phyloP scores from a whole-genome alignment of 2,113 vertebrate species.

The Ceyx margarethae region DNA sequence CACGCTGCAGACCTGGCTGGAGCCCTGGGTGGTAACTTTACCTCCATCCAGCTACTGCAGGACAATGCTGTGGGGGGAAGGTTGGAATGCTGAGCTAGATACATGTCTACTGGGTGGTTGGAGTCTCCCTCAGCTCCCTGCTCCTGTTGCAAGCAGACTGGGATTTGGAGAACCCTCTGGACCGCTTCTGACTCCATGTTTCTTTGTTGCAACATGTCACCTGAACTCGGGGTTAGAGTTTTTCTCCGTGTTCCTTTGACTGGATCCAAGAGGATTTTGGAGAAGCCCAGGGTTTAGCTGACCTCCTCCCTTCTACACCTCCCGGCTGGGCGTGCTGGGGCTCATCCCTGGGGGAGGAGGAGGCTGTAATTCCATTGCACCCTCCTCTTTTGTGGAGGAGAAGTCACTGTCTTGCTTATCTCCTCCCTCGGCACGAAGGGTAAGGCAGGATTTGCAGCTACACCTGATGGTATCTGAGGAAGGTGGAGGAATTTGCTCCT shows the following conservation, averaged over 20 bases:
- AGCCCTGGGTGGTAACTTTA: not conserved
- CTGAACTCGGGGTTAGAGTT: not conserved
- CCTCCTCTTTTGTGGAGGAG: conserved; percentile 41
- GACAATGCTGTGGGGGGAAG: not conserved
- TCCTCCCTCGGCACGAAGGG: not conserved
- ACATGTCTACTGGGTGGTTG: not conserved
- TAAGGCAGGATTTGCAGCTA: conserved; percentile 54
- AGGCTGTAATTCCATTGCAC: conserved; percentile 13
- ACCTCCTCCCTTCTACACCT: not conserved
- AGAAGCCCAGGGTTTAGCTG: not conserved
- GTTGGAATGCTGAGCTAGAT: not conserved
- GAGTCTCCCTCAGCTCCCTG: not conserved
- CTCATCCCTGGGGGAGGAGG: not conserved
- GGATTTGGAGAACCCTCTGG: not conserved
- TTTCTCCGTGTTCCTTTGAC: not conserved
- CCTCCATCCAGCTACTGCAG: not conserved
- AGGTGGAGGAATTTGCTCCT: conserved; percentile 63
- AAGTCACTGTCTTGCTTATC: conserved; percentile 50
- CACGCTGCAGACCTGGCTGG: not conserved
- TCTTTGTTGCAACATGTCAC: not conserved
- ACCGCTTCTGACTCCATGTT: not conserved
- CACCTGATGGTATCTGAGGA: conserved; percentile 67
- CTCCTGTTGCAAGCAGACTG: not conserved
- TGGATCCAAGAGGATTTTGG: not conserved
- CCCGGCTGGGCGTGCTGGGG: not conserved